Conservation (phyloP, 2,797 vertebrate species). For the Notamacropus eugenii region DNA sequence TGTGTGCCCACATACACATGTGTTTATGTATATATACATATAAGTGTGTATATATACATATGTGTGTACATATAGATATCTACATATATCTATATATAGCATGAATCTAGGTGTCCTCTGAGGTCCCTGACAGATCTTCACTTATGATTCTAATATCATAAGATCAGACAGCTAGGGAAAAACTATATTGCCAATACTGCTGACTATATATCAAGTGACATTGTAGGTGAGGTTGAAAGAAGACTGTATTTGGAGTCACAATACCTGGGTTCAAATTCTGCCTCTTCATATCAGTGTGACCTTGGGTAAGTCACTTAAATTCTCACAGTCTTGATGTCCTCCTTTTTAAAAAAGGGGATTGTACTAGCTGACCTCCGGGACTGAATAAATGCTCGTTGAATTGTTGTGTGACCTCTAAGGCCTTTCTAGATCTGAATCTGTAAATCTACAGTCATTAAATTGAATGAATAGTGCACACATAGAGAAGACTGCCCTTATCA, state of each 20-base stretch:
- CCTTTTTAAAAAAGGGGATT: background rate
- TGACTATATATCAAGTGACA: background rate
- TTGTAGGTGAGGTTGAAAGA: background rate
- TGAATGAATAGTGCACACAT: background rate
- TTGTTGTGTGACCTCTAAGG: background rate
- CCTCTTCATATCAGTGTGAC: background rate
- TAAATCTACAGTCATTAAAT: background rate
- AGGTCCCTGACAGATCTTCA: background rate
- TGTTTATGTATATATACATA: too few relatives aligned
- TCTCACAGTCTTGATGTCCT: background rate
- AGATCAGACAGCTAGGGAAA: background rate
- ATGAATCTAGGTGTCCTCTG: background rate
- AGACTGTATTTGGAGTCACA: background rate
- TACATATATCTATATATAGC: background rate
- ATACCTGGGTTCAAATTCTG: background rate
- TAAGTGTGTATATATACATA: background rate
- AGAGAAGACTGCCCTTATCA: background rate
- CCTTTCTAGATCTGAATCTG: background rate
- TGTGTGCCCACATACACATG: too few relatives aligned
- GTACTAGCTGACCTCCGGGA: background rate
- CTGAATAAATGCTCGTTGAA: background rate
- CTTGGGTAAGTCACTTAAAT: background rate
- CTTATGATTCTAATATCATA: background rate
- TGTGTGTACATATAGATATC: too few relatives aligned
- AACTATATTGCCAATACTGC: background rate